Base-by-base conservation (phyloP, 2,113 vertebrate species). In the Oreochromis spilurus region DNA sequence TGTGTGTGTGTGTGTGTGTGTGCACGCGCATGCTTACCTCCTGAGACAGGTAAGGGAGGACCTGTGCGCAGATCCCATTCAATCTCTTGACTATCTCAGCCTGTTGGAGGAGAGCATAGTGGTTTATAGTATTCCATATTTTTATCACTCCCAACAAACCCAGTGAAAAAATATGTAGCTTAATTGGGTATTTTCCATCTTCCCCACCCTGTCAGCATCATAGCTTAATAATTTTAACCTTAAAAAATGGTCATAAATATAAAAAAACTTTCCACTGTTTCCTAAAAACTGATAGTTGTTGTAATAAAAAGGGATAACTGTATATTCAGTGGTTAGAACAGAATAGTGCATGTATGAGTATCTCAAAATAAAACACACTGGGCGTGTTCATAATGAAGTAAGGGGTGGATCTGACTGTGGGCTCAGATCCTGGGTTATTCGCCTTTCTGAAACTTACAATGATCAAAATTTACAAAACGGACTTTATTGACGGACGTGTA, bases 31-130 rank as follows among this genome's bases (percentile, higher is more conserved):
- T 2, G 48, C 72, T 67, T 95, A 99, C 98, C 98, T 99, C 99
- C 96, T 99, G 99, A 26, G 99, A 99, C 94, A 99, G 97, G 95
- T 99, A 99, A 78, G 99, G 99, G 82, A 99, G 97, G 89, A 99
- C 98, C 95, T 99, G 99, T 12, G 98, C 99, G 17, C 99, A 99
- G 90, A 99, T 99, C 70, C 98, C 99, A 2, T 99, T 99, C 95
- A 99, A 96, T 96, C 99, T 96, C 96, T 99, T 99, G 89, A 99
- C 99, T 1, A 99, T 99, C 93, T 99, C 99, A 17, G 99, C 99
- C 99, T 99, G 89, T 21, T 48, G 40, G 84, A 26, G n/a, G 16
- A 89, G 34, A 80, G 58, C 17, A 62, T 1, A 62, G 3, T 29
- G 5, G 14, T 81, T 60, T 60, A 19, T 52, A 19, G 10, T 29